These are phyloP conservation scores for Oreonectes daqikongensis DNA, from an alignment of 2,797 vertebrate species.

Conservation along the genomic window DNA sequence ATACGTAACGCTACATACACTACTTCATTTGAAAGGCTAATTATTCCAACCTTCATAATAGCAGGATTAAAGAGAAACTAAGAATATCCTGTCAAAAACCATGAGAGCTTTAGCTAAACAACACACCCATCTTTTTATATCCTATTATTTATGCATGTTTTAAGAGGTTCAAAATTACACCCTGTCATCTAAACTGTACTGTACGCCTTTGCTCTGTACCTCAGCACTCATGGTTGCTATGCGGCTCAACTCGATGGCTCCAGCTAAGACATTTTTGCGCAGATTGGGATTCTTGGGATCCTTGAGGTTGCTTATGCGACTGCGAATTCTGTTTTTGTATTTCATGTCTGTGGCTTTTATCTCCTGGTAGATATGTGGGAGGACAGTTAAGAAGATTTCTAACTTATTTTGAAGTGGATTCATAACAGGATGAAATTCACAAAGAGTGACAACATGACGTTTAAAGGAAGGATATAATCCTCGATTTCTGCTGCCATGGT, in stretches of 20 bases:
- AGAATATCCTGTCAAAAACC: not conserved
- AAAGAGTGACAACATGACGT: not conserved
- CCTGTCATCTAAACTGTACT: conserved; percentile 9
- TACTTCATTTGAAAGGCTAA: not conserved
- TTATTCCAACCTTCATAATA: not conserved
- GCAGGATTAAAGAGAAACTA: not conserved
- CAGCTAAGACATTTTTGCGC: conserved; percentile 88
- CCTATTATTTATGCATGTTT: not conserved
- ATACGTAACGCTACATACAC: not conserved
- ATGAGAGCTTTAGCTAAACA: conserved; percentile 1
- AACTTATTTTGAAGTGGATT: not conserved
- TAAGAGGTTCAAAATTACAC: not conserved
- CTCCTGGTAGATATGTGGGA: conserved; percentile 94
- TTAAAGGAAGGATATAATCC: conserved; percentile 89
- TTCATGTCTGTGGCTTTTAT: conserved; percentile 94
- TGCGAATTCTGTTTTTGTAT: conserved; percentile 95
- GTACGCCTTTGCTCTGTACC: conserved; percentile 70
- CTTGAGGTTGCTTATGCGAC: conserved; percentile 97
- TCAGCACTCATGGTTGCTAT: conserved; percentile 94
- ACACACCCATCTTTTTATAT: not conserved
- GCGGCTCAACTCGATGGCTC: conserved; percentile 81
- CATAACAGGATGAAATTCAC: not conserved
- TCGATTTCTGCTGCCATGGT: conserved; percentile 94
- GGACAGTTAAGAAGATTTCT: conserved; percentile 64
- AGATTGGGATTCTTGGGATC: conserved; percentile 94